These are phyloP conservation scores for Nudaria mundana DNA, from an alignment of 2,888 invertebrate genomes.

Conservation along the genomic window DNA sequence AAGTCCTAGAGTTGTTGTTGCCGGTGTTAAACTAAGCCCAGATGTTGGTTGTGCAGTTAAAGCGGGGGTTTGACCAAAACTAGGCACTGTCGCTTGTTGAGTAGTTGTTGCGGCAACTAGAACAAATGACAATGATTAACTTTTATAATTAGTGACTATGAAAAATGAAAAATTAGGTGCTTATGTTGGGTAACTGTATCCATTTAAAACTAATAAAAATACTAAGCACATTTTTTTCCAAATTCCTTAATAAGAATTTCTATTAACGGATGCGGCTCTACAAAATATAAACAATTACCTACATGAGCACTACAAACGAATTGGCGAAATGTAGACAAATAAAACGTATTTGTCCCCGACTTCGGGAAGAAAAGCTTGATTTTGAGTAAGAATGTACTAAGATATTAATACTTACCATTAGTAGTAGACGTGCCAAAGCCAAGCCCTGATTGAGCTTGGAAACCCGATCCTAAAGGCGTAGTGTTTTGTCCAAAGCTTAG, in stretches of 20 bases:
- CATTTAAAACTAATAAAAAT: too few relatives aligned
- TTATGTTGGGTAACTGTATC: too few relatives aligned
- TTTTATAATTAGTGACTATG: too few relatives aligned
- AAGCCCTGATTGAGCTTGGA: slow-evolving; percentile 18
- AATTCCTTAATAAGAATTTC: too few relatives aligned
- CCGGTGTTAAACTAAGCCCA: slow-evolving; percentile 15
- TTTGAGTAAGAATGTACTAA: too few relatives aligned
- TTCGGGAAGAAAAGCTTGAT: neutral
- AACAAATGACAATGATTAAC: neutral
- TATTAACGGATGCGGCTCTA: too few relatives aligned
- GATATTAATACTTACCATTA: slow-evolving; percentile 9
- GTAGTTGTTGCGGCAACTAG: slow-evolving; percentile 5
- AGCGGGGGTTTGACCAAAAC: slow-evolving; percentile 25
- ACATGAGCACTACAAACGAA: too few relatives aligned
- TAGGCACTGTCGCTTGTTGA: slow-evolving; percentile 15
- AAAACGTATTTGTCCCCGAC: neutral
- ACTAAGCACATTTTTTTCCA: too few relatives aligned
- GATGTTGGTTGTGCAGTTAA: slow-evolving; percentile 14
- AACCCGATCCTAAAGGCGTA: slow-evolving; percentile 18
- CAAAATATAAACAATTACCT: too few relatives aligned
- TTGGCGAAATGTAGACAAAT: too few relatives aligned
- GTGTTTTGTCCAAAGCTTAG: slow-evolving; percentile 19
- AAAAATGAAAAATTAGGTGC: too few relatives aligned
- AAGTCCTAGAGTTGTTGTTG: too few relatives aligned
- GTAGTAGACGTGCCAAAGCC: slow-evolving; percentile 11